A percentile compares a stretch with the other conserved stretches of the same genome.
These are phyloP conservation scores for Ellobium chinense DNA, from an alignment of 2,888 invertebrate genomes.

Conservation along the genomic window DNA sequence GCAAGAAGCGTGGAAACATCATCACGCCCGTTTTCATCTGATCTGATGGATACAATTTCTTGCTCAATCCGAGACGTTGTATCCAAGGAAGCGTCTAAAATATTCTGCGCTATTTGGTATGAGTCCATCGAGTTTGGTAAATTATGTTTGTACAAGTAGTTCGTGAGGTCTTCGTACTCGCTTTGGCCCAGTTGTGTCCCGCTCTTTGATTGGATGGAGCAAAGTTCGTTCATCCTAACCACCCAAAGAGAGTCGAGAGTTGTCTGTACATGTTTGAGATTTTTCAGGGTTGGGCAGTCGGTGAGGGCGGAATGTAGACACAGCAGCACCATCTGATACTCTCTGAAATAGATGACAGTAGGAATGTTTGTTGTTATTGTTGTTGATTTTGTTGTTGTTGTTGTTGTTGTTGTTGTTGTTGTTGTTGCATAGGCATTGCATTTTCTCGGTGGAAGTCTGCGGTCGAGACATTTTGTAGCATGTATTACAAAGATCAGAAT, in stretches of 20 bases:
- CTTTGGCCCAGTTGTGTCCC: not conserved
- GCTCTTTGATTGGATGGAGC: constrained; percentile 16
- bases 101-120: not conserved
- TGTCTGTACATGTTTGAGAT: constrained; percentile 19
- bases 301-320: constrained; percentile 31
- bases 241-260: constrained; percentile 4
- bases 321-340: constrained; percentile 27
- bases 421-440: too few relatives aligned
- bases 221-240: not conserved
- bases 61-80: not conserved
- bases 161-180: not conserved
- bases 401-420: too few relatives aligned
- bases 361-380: too few relatives aligned
- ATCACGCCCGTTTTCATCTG: not conserved
- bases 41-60: not conserved
- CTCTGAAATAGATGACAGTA: constrained; percentile 23
- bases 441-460: too few relatives aligned
- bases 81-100: not conserved
- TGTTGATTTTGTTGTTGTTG: too few relatives aligned
- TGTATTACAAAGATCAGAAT: too few relatives aligned
- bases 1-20: not conserved
- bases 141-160: not conserved
- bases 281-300: constrained; percentile 4
- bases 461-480: too few relatives aligned
- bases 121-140: too few relatives aligned